phyloP scores from a whole-genome alignment of 2,797 vertebrate species.

The Aulostomus chinensis region DNA sequence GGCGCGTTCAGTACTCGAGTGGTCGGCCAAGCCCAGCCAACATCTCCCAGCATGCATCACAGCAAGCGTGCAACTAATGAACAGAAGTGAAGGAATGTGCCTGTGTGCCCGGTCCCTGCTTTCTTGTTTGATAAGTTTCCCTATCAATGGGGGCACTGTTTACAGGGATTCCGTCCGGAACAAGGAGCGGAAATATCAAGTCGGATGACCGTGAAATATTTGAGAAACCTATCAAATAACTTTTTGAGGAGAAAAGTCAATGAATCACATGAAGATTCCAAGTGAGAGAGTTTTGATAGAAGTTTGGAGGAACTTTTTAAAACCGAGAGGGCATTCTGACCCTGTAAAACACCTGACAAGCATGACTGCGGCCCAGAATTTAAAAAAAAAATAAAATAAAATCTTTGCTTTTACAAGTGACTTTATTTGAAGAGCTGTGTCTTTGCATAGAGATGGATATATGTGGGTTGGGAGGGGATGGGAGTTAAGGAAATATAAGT shows the following conservation, averaged over 20 bases:
- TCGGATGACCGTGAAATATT: slow-evolving; percentile 55
- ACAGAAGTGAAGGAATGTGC: slow-evolving; percentile 60
- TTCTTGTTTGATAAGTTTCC: slow-evolving; percentile 58
- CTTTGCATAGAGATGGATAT: slow-evolving; percentile 43
- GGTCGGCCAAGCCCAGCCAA: slow-evolving; percentile 62
- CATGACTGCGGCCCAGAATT: slow-evolving; percentile 17
- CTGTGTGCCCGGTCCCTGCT: slow-evolving; percentile 22
- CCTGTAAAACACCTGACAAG: slow-evolving; percentile 26
- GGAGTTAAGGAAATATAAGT: slow-evolving; percentile 65
- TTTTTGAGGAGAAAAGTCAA: slow-evolving; percentile 21
- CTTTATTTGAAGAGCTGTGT: slow-evolving; percentile 64
- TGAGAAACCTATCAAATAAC: slow-evolving; percentile 40
- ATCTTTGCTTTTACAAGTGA: slow-evolving; percentile 60
- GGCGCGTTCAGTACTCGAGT: slow-evolving; percentile 52
- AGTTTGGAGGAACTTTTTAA: slow-evolving; percentile 33
- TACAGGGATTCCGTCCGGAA: slow-evolving; percentile 51
- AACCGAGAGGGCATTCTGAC: slow-evolving; percentile 45
- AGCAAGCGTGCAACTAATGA: slow-evolving; percentile 71
- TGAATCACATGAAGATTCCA: slow-evolving; percentile 36
- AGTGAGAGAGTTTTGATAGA: slow-evolving; percentile 21
- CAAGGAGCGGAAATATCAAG: slow-evolving; percentile 41
- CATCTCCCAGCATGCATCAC: slow-evolving; percentile 68
- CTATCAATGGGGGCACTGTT: slow-evolving; percentile 68
- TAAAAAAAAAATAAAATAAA: slow-evolving; percentile 41
- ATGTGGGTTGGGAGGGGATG: slow-evolving; percentile 2